Evolutionary conservation across 2,888 invertebrate species (phyloP).

Genomic region (Parascotia fuliginaria): DNA sequence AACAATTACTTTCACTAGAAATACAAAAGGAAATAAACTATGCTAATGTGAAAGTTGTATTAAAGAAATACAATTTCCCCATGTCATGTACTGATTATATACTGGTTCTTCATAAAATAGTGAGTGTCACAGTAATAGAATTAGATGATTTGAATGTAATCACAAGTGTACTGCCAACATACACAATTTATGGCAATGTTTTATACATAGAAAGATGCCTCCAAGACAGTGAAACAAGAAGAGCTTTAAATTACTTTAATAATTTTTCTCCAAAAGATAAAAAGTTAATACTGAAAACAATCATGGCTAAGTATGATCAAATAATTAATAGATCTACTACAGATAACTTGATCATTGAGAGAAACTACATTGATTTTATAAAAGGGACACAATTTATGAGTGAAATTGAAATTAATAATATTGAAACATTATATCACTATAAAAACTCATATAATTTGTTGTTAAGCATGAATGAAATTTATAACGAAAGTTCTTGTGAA

Average conservation of each 20-base stretch:
- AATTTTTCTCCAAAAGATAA: conserved; percentile 59
- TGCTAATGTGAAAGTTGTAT: conserved; percentile 75
- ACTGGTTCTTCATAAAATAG: conserved; percentile 72
- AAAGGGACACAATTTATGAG: conserved; percentile 68
- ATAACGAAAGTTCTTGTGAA: conserved; percentile 57
- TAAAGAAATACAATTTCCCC: conserved; percentile 80
- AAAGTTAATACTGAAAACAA: conserved; percentile 62
- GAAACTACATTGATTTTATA: conserved; percentile 78
- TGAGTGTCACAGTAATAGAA: conserved; percentile 60
- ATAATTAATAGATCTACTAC: conserved; percentile 56
- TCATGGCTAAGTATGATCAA: conserved; percentile 73
- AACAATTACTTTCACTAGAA: conserved; percentile 66
- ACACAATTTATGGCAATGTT: conserved; percentile 64
- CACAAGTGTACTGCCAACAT: conserved; percentile 61
- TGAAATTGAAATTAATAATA: conserved; percentile 56
- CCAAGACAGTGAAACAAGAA: conserved; percentile 67
- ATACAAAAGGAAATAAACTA: conserved; percentile 76
- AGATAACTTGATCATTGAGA: conserved; percentile 58
- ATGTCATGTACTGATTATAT: conserved; percentile 70
- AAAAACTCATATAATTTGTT: conserved; percentile 70
- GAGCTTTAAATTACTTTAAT: conserved; percentile 69
- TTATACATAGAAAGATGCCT: conserved; percentile 74
- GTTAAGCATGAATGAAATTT: conserved; percentile 63
- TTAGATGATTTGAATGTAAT: conserved; percentile 70
- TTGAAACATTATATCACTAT: conserved; percentile 73